These are phyloP conservation scores for Simalia tracyae DNA, from an alignment of 2,797 vertebrate genomes.

Conservation along the genomic window DNA sequence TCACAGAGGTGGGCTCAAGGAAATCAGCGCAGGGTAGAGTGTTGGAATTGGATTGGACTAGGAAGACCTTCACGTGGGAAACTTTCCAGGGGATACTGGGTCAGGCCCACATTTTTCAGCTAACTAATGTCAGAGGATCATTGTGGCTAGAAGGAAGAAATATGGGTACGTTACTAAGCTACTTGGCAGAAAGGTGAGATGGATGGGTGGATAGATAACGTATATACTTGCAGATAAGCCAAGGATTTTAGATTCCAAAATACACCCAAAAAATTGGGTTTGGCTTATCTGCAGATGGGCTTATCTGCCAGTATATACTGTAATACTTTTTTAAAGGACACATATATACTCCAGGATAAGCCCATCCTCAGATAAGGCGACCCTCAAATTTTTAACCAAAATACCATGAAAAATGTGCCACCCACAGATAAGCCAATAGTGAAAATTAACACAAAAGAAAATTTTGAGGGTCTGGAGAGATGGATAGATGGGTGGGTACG, in stretches of 20 bases:
- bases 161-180: not conserved
- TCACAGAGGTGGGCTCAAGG: not conserved
- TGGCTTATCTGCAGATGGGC: not conserved
- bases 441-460: not conserved
- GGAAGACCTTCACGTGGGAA: too few species aligned
- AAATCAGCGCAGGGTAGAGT: not conserved
- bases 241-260: not conserved
- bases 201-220: too few species aligned
- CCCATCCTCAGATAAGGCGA: not conserved
- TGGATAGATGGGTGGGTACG: not conserved
- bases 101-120: not conserved
- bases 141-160: not conserved
- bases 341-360: not conserved
- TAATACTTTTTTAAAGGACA: not conserved
- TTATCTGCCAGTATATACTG: not conserved
- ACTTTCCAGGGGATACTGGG: too few species aligned
- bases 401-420: not conserved
- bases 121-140: not conserved
- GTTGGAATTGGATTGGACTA: not conserved
- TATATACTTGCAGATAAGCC: not conserved
- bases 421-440: not conserved
- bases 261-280: not conserved
- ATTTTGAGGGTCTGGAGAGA: not conserved
- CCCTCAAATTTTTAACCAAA: not conserved
- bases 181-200: not conserved